Conservation (phyloP, 2,888 invertebrate genomes). For the Clistopyga incitator region DNA sequence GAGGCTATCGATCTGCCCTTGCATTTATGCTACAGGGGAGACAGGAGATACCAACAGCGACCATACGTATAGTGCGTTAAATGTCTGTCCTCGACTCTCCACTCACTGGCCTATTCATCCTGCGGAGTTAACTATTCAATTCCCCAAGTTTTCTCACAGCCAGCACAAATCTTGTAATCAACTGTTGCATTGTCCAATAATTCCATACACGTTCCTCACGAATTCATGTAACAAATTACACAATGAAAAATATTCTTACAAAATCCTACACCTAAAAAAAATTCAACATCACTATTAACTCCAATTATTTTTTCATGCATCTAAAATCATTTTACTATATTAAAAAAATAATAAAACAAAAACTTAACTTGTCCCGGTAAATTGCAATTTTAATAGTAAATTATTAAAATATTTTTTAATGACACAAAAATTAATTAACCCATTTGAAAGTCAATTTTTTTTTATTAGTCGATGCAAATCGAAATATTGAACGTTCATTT, state of each 20-base stretch:
- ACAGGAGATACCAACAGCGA: neutral
- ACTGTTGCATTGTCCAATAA: constrained; percentile 46
- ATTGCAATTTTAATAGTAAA: too few relatives aligned
- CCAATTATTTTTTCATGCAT: too few relatives aligned
- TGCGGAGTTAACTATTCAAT: constrained; percentile 17
- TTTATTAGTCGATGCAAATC: too few relatives aligned
- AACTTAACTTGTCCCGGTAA: too few relatives aligned
- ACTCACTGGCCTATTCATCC: constrained; percentile 41
- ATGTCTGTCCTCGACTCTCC: constrained; percentile 4
- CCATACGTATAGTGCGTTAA: constrained; percentile 9
- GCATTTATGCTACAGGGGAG: constrained; percentile 3
- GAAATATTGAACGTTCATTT: too few relatives aligned
- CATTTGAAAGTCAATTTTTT: too few relatives aligned
- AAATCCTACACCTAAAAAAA: neutral
- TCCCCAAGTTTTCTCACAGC: neutral
- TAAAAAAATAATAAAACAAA: too few relatives aligned
- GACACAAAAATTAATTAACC: too few relatives aligned
- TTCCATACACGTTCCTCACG: neutral
- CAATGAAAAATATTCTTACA: neutral
- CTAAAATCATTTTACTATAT: too few relatives aligned
- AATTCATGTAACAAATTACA: neutral
- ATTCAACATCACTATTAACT: too few relatives aligned
- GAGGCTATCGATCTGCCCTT: constrained; percentile 50
- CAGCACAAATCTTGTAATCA: constrained; percentile 44
- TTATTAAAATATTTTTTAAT: too few relatives aligned